Conservation (phyloP, 2,797 vertebrate species). For the Mustela erminea region DNA sequence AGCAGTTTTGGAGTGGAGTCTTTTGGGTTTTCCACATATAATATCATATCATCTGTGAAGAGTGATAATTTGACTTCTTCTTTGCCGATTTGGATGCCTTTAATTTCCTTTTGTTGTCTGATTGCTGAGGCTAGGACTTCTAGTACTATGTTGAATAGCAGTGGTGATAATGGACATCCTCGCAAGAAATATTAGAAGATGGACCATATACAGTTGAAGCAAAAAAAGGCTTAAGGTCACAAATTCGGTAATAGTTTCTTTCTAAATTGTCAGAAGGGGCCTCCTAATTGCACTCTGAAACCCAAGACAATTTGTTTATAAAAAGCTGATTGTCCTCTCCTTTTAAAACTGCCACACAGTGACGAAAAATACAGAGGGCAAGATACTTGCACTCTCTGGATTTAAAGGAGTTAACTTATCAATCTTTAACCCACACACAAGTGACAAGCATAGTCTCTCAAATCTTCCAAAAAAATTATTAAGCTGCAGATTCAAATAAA, state of each 20-base stretch:
- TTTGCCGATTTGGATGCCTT: no score
- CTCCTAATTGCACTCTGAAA: constrained; percentile 53
- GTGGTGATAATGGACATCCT: no score
- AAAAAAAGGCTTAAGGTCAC: constrained; percentile 23
- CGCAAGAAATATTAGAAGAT: background rate
- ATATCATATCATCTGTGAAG: no score
- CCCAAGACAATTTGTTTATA: constrained; percentile 24
- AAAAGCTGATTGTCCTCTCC: constrained; percentile 26
- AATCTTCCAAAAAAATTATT: background rate
- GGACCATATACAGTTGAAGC: background rate
- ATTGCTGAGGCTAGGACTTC: no score
- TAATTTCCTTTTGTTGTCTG: no score
- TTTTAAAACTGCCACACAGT: constrained; percentile 51
- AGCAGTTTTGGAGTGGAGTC: no score
- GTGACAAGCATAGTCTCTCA: background rate
- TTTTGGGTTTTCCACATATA: no score
- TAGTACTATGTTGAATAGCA: no score
- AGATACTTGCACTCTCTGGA: background rate
- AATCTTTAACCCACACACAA: background rate
- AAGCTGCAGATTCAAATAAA: background rate
- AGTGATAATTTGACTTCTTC: no score
- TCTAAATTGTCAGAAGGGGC: background rate
- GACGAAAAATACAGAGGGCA: constrained; percentile 7
- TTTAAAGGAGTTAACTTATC: background rate
- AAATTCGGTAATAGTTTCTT: constrained; percentile 43